These are phyloP conservation scores for human DNA, from an alignment of 2,113 vertebrate species.

Conservation along the genomic window DNA sequence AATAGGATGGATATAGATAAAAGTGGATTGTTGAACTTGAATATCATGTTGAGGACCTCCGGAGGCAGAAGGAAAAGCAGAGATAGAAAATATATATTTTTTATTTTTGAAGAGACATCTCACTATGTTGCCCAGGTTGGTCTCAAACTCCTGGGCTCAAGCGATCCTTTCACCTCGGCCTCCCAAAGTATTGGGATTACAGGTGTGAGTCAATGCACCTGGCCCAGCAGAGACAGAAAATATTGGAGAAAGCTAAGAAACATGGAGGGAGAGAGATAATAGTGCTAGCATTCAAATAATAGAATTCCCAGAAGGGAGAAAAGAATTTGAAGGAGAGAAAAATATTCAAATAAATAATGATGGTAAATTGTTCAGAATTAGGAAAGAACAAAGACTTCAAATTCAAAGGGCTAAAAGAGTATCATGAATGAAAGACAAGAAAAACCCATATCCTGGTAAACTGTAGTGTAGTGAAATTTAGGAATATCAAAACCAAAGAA, in stretches of 20 bases:
- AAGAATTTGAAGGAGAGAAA: not conserved
- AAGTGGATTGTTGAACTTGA: constrained; percentile 38
- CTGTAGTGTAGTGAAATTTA: not conserved
- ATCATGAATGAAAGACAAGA: not conserved
- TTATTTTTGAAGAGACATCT: no score
- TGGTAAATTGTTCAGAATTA: not conserved
- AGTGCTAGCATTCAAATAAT: not conserved
- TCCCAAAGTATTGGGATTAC: no score
- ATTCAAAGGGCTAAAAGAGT: not conserved
- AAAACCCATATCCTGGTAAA: not conserved
- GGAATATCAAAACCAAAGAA: not conserved
- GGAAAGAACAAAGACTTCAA: not conserved
- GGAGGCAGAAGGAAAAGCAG: constrained; percentile 2
- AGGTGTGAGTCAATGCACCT: no score
- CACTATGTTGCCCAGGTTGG: no score
- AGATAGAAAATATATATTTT: not conserved
- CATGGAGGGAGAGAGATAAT: not conserved
- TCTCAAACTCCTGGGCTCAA: no score
- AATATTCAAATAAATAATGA: not conserved
- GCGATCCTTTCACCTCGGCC: no score
- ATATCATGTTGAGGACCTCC: not conserved
- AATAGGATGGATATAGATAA: not conserved
- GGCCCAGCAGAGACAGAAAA: not conserved
- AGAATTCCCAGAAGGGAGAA: not conserved
- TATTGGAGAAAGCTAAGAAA: not conserved